These are phyloP conservation scores for Cricetomys ansorgei DNA, from an alignment of 2,113 vertebrate genomes.

Conservation along the genomic window DNA sequence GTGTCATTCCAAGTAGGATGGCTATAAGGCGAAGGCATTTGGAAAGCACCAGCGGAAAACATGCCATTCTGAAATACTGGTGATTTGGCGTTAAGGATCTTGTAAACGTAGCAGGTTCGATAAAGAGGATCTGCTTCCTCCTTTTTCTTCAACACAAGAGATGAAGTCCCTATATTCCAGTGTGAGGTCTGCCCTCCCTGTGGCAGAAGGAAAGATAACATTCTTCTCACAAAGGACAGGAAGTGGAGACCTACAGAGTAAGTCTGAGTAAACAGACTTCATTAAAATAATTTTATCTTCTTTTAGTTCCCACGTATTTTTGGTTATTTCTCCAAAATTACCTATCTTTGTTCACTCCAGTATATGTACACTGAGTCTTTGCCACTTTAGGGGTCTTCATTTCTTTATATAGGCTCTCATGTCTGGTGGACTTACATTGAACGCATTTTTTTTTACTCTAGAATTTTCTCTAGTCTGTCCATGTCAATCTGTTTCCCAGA, in stretches of 20 bases:
- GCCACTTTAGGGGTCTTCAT: background rate
- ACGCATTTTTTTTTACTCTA: background rate
- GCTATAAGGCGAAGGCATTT: too few relatives aligned
- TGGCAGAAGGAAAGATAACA: background rate
- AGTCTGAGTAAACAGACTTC: background rate
- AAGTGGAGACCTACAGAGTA: background rate
- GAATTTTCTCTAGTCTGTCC: background rate
- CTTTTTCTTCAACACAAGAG: background rate
- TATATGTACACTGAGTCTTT: background rate
- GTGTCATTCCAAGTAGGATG: background rate
- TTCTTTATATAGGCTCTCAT: background rate
- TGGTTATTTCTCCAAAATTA: background rate
- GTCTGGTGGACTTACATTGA: background rate
- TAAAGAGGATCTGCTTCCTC: background rate
- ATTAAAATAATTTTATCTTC: background rate
- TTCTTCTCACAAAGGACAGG: background rate
- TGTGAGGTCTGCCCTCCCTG: background rate
- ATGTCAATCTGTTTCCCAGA: background rate
- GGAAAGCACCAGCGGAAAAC: background rate
- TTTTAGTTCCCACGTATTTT: background rate
- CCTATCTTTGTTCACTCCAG: background rate
- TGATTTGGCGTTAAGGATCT: background rate
- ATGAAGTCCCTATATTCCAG: background rate
- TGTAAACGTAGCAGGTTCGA: background rate
- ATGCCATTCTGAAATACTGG: too few relatives aligned